A percentile compares a stretch with the other conserved stretches of the same genome.
phyloP scores from a whole-genome alignment of 2,888 invertebrate species.

The Harpagoxenus sublaevis region DNA sequence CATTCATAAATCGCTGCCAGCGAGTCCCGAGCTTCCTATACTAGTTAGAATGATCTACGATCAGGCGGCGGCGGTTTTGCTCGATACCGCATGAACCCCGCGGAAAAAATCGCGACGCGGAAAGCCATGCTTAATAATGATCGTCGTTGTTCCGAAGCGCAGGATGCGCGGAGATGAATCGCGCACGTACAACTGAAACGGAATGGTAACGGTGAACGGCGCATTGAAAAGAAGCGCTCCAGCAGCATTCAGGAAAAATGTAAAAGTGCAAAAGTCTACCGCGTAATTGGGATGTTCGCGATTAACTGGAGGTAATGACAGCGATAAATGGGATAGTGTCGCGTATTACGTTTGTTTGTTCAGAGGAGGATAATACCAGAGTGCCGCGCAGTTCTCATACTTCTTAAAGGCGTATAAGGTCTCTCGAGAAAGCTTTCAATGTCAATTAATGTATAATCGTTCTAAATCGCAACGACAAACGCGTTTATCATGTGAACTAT shows the following conservation, averaged over 20 bases:
- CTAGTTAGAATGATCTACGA: conserved; percentile 48
- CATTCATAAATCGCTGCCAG: conserved; percentile 52
- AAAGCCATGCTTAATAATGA: conserved; percentile 62
- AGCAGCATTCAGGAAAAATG: conserved; percentile 49
- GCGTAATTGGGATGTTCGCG: conserved; percentile 63
- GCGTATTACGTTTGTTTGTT: conserved; percentile 50
- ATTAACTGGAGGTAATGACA: conserved; percentile 69
- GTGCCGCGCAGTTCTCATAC: conserved; percentile 53
- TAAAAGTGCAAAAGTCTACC: conserved; percentile 16
- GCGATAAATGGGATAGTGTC: conserved; percentile 61
- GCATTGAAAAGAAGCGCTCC: conserved; percentile 68
- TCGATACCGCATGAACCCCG: conserved; percentile 30
- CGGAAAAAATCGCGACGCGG: conserved; percentile 57
- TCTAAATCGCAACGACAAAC: conserved; percentile 1
- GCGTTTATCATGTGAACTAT: conserved; percentile 28
- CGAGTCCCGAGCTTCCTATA: conserved; percentile 40
- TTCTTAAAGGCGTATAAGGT: conserved; percentile 41
- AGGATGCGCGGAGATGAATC: conserved; percentile 22
- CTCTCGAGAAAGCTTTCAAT: conserved; percentile 20
- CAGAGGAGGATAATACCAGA: conserved; percentile 41
- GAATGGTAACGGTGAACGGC: conserved; percentile 70
- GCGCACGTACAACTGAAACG: conserved; percentile 26
- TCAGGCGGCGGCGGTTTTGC: conserved; percentile 33
- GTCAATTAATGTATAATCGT: conserved; percentile 55
- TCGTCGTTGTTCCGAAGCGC: conserved; percentile 40